Evolutionary conservation across 2,888 invertebrate genomes (phyloP).

Genomic region (Hemaris fuciformis): DNA sequence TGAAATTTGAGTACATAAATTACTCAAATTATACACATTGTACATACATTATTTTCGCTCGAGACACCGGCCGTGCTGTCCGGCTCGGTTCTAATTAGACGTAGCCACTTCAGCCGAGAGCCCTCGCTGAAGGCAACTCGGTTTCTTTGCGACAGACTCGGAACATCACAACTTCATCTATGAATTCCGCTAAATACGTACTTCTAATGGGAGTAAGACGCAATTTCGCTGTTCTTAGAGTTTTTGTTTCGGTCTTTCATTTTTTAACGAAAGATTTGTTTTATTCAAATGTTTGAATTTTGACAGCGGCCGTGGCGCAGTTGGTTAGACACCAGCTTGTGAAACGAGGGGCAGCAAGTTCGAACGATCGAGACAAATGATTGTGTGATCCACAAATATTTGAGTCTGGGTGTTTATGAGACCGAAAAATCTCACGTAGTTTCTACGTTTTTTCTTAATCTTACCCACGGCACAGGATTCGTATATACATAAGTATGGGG

Average conservation of each 20-base stretch:
- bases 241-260: background rate
- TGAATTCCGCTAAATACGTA: background rate
- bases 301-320: no score
- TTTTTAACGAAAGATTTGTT: background rate
- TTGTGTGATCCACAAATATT: no score
- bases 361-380: no score
- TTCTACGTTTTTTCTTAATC: no score
- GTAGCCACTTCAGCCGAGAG: conserved; percentile 38
- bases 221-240: no score
- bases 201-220: background rate
- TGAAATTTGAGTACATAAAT: conserved; percentile 1
- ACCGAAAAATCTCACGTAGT: no score
- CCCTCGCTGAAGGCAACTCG: conserved; percentile 39
- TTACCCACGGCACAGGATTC: no score
- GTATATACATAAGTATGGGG: no score
- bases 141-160: conserved; percentile 36
- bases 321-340: no score
- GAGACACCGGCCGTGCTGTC: conserved; percentile 1
- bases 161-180: conserved; percentile 5
- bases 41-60: conserved; percentile 8
- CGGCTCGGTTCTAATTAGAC: conserved; percentile 44
- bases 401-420: no score
- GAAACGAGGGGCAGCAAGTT: no score
- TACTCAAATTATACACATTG: no score
- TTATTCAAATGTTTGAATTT: background rate